phyloP scores from a whole-genome alignment of 2,113 vertebrate genomes.

The Choloepus hoffmanni region DNA sequence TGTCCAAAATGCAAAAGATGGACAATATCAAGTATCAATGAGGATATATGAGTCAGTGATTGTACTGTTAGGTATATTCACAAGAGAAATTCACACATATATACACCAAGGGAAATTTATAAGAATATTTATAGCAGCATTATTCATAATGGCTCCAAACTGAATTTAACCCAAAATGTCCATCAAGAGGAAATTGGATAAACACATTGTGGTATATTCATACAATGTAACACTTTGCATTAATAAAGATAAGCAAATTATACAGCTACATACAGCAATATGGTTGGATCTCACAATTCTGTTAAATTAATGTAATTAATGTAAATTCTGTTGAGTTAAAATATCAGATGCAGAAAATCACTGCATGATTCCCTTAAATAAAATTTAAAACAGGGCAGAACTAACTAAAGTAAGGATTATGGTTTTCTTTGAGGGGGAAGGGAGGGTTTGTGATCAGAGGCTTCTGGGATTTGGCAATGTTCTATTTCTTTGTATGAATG shows the following conservation, averaged over 20 bases:
- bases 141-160: background rate
- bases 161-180: background rate
- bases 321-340: background rate
- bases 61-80: background rate
- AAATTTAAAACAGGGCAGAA: background rate
- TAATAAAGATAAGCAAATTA: slow-evolving; percentile 37
- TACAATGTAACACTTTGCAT: background rate
- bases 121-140: background rate
- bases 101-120: background rate
- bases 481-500: background rate
- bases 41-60: background rate
- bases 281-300: background rate
- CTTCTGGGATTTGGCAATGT: background rate
- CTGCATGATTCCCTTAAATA: background rate
- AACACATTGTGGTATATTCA: background rate
- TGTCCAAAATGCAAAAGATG: background rate
- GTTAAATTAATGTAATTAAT: no score
- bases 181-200: background rate
- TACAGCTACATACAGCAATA: background rate
- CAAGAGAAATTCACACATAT: slow-evolving; percentile 4
- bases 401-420: background rate
- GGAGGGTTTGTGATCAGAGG: background rate
- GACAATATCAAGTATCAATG: background rate
- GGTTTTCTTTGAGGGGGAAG: background rate
- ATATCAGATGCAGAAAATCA: background rate